Conservation (phyloP, 1,140 invertebrate genomes). For the Heliothis subflexa region DNA sequence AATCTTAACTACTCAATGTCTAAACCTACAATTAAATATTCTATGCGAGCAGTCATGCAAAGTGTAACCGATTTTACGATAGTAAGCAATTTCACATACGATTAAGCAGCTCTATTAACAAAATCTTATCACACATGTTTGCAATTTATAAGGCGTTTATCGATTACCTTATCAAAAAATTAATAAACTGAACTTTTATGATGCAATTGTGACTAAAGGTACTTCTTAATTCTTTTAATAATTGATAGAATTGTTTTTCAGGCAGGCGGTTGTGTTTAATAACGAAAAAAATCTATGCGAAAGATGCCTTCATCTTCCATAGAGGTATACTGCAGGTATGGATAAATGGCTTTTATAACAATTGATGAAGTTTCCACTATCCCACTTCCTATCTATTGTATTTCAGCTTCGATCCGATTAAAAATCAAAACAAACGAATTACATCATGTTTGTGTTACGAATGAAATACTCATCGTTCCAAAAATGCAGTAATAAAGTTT, state of each 20-base stretch:
- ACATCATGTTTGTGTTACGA: neutral
- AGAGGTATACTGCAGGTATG: too few species aligned
- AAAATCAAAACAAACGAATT: neutral
- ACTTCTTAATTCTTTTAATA: too few species aligned
- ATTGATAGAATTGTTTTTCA: too few species aligned
- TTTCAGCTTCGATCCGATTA: neutral
- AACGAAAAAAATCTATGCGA: too few species aligned
- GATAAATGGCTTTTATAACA: too few species aligned
- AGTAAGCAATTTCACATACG: conserved; percentile 8
- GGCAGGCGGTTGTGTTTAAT: too few species aligned
- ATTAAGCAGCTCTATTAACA: conserved; percentile 7
- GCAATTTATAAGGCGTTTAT: neutral
- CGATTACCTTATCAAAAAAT: conserved; percentile 11
- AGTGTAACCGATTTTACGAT: neutral
- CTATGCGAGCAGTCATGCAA: neutral
- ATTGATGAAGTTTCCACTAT: too few species aligned
- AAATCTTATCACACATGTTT: neutral
- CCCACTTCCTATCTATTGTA: too few species aligned
- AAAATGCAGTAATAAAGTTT: conserved; percentile 36
- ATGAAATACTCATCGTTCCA: neutral
- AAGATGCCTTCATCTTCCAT: too few species aligned
- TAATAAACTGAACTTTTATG: neutral
- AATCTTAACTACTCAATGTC: too few species aligned
- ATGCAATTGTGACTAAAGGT: neutral
- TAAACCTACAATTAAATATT: too few species aligned